A percentile compares a stretch with the other conserved stretches of the same genome.
These are phyloP conservation scores for Asobara japonica DNA, from an alignment of 1,140 invertebrate genomes.

Conservation along the genomic window DNA sequence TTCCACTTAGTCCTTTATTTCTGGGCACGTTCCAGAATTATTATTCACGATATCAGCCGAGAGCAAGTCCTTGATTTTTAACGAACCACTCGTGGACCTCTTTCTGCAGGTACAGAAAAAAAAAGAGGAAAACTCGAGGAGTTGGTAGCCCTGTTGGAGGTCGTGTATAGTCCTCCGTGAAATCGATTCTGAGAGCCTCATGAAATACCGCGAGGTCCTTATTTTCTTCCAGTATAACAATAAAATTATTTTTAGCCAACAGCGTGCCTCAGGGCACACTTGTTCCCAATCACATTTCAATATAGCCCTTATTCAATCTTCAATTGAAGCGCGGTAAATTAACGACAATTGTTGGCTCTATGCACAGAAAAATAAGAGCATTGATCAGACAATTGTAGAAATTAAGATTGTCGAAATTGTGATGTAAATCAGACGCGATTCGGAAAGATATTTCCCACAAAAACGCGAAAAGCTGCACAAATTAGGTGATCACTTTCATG, in stretches of 20 bases:
- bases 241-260: neutral
- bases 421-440: too few relatives aligned
- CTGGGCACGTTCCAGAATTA: constrained; percentile 41
- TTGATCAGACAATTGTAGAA: too few relatives aligned
- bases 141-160: neutral
- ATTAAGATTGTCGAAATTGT: too few relatives aligned
- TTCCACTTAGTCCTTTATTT: constrained; percentile 37
- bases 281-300: neutral
- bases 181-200: constrained; percentile 17
- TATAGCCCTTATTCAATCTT: neutral
- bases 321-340: neutral
- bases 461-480: too few relatives aligned
- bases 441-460: too few relatives aligned
- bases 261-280: neutral
- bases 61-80: constrained; percentile 43
- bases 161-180: neutral
- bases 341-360: neutral
- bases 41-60: constrained; percentile 45
- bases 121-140: constrained; percentile 12
- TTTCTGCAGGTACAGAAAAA: neutral
- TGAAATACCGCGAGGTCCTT: neutral
- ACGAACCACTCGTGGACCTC: constrained; percentile 41
- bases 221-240: neutral
- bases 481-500: too few relatives aligned
- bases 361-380: too few relatives aligned